Base-by-base conservation (phyloP, 2,113 vertebrate genomes). In the Sminthopsis crassicaudata region DNA sequence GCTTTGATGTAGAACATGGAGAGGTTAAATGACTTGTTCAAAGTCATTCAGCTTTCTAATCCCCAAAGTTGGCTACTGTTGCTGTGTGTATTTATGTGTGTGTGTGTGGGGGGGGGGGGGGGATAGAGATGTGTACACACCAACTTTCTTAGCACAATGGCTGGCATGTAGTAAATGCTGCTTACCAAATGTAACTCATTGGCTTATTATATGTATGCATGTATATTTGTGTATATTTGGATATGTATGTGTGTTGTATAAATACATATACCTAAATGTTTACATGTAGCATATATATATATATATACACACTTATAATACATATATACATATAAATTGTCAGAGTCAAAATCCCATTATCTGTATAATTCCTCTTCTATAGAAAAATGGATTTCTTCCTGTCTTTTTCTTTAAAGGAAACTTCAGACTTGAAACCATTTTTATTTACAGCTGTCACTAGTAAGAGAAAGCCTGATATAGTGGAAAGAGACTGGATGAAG, bases 391-490 rank as follows among this genome's bases (percentile, higher is more conserved):
- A 67, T 36, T 67, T 67, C 60, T 67, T 67, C 10, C 10, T 94
- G 51, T n/a, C 48, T 76, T 30, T 93, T 92, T 95, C 92, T 91
- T 90, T 30, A 95, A 92, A 90, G 16, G 25, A 46, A 92, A 92
- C 51, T 90, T 96, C 26, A 90, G 92, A 60, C 24, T 50, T 46
- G 50, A 53, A 14, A 5, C n/a, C 76, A 27, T 90, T 91, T 93
- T 50, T 36, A n/a, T 67, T 67, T 67, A 16, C 60, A 67, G 30
- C 60, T n/a, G 12, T 67, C 60, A 36, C 60, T 19, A n/a, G 12
- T 16, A 67, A 67, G 30, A n/a, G 60, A 27, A 60, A 60, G 57
- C 27, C 57, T 60, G 57, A 60, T 30, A 0, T 5, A 60, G 26
- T 0, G 0, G 26, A 57, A 57, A 30, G 55, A 30, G 57, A 12